Conservation (phyloP, 1,140 invertebrate genomes). For the Yoshiicerus persimilis region DNA sequence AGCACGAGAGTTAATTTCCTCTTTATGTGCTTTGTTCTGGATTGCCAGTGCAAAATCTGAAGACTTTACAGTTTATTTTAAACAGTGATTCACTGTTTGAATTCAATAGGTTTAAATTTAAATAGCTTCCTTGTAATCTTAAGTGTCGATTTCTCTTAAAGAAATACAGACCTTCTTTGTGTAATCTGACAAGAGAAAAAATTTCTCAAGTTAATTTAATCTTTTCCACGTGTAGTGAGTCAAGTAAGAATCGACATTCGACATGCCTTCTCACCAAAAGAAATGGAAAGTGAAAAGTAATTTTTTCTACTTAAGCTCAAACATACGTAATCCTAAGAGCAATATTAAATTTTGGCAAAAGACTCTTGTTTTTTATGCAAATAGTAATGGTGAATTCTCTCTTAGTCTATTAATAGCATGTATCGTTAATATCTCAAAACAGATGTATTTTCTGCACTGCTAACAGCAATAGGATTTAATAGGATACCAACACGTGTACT, state of each 20-base stretch:
- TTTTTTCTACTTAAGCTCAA: neutral
- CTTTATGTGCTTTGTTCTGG: neutral
- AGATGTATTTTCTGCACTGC: conserved; percentile 11
- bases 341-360: conserved; percentile 4
- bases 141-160: neutral
- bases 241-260: neutral
- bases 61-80: neutral
- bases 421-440: neutral
- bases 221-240: neutral
- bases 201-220: neutral
- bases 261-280: conserved; percentile 7
- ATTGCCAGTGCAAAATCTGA: neutral
- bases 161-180: neutral
- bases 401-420: neutral
- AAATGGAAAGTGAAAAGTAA: conserved; percentile 12
- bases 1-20: no score
- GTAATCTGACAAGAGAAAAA: neutral
- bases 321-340: neutral
- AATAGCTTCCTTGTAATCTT: neutral
- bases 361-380: neutral
- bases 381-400: neutral
- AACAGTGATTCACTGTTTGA: neutral
- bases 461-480: neutral
- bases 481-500: conserved; percentile 5
- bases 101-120: neutral